Conservation (phyloP, 2,888 invertebrate genomes). For the Teleiodes luculella region DNA sequence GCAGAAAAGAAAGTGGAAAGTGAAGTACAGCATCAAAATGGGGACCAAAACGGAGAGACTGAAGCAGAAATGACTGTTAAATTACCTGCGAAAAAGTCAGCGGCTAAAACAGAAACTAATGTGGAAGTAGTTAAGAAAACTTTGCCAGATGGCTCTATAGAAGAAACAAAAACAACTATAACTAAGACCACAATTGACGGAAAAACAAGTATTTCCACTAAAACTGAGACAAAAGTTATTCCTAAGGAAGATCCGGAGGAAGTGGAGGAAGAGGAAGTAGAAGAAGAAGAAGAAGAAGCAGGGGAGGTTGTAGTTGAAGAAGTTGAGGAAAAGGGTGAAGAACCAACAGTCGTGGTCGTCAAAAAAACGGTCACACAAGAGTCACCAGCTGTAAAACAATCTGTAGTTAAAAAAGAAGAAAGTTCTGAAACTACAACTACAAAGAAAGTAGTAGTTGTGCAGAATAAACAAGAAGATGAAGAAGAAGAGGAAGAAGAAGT, state of each 20-base stretch:
- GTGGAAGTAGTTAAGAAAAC: slow-evolving; percentile 62
- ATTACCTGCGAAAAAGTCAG: slow-evolving; percentile 59
- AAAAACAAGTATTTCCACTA: slow-evolving; percentile 63
- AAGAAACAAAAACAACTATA: slow-evolving; percentile 67
- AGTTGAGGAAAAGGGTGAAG: slow-evolving; percentile 29
- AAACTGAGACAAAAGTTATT: slow-evolving; percentile 62
- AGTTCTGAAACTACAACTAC: slow-evolving; percentile 52
- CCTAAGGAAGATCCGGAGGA: slow-evolving; percentile 58
- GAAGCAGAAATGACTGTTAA: slow-evolving; percentile 61
- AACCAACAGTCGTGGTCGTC: slow-evolving; percentile 26
- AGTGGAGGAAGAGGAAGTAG: slow-evolving; percentile 47
- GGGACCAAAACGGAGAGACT: slow-evolving; percentile 56
- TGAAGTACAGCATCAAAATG: slow-evolving; percentile 42
- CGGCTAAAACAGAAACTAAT: slow-evolving; percentile 66
- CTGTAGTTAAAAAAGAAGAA: slow-evolving; percentile 54
- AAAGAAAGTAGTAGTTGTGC: slow-evolving; percentile 54
- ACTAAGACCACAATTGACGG: slow-evolving; percentile 69
- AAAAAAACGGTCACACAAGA: slow-evolving; percentile 28
- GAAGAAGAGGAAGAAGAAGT: slow-evolving; percentile 28
- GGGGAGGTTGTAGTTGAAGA: slow-evolving; percentile 32
- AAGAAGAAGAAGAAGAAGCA: slow-evolving; percentile 42
- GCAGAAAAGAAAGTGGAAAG: slow-evolving; percentile 48
- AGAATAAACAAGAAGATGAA: slow-evolving; percentile 34
- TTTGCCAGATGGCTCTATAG: slow-evolving; percentile 60
- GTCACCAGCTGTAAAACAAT: slow-evolving; percentile 34